These are phyloP conservation scores for Eptatretus atami DNA, from an alignment of 2,797 vertebrate species.

Conservation along the genomic window DNA sequence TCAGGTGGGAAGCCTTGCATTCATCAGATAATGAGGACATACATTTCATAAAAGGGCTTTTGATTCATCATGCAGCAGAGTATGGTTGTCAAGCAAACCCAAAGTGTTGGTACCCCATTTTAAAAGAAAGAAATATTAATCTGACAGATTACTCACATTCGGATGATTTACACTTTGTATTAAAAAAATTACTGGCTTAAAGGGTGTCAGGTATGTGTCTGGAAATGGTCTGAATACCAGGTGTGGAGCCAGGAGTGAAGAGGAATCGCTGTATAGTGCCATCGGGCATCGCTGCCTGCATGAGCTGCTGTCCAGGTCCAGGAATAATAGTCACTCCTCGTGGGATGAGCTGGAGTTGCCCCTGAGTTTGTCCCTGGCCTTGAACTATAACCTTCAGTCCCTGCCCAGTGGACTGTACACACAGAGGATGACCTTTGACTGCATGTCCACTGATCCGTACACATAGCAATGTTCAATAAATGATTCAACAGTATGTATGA, in stretches of 20 bases:
- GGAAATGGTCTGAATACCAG: not conserved
- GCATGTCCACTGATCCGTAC: not conserved
- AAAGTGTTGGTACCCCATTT: too few relatives aligned
- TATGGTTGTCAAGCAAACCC: too few relatives aligned
- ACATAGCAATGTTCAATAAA: not conserved
- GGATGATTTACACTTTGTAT: too few relatives aligned
- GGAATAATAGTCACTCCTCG: constrained; percentile 69
- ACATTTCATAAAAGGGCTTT: too few relatives aligned
- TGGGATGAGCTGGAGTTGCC: constrained; percentile 76
- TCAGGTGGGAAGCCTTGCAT: too few relatives aligned
- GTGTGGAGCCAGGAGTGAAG: constrained; percentile 45
- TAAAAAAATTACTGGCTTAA: too few relatives aligned
- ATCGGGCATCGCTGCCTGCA: constrained; percentile 80
- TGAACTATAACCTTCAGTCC: constrained; percentile 78
- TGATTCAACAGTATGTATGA: not conserved
- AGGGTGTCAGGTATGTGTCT: too few relatives aligned
- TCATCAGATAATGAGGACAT: too few relatives aligned
- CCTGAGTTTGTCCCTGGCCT: constrained; percentile 75
- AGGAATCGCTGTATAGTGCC: constrained; percentile 81
- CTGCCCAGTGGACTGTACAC: constrained; percentile 45
- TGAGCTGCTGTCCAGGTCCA: constrained; percentile 70
- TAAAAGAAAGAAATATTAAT: too few relatives aligned
- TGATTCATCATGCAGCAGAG: too few relatives aligned
- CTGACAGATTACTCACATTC: too few relatives aligned
- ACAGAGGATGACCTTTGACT: constrained; percentile 5